phyloP scores from a whole-genome alignment of 2,888 invertebrate species.

The Ectemnius continuus region DNA sequence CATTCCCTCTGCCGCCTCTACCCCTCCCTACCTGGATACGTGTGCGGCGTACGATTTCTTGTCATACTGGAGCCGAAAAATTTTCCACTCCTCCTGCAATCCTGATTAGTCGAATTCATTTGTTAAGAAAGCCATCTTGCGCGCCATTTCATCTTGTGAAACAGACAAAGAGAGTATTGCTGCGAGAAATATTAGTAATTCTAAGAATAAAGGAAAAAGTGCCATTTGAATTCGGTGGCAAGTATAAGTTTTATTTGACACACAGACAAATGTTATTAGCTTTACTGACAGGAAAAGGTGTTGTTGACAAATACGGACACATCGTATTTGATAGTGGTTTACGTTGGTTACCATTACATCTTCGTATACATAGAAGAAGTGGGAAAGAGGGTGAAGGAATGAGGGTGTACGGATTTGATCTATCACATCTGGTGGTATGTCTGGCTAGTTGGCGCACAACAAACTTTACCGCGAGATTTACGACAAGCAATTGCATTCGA shows the following conservation, averaged over 20 bases:
- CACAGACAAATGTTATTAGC: too few relatives aligned
- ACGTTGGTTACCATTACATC: slow-evolving; percentile 32
- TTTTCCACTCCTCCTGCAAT: slow-evolving; percentile 32
- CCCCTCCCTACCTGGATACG: slow-evolving; percentile 48
- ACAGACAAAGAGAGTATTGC: too few relatives aligned
- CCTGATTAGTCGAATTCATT: too few relatives aligned
- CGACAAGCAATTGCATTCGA: slow-evolving; percentile 63
- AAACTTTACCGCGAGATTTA: slow-evolving; percentile 69
- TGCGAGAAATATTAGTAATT: too few relatives aligned
- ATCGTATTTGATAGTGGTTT: slow-evolving; percentile 10
- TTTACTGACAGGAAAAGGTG: neutral
- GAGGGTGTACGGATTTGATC: slow-evolving; percentile 47
- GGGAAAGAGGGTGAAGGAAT: too few relatives aligned
- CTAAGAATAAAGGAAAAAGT: too few relatives aligned
- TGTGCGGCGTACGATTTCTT: slow-evolving; percentile 34
- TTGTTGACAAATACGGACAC: neutral
- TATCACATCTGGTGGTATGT: slow-evolving; percentile 44
- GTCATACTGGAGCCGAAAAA: slow-evolving; percentile 45
- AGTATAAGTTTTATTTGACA: too few relatives aligned
- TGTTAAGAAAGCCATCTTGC: too few relatives aligned
- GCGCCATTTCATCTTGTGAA: too few relatives aligned
- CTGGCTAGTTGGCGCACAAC: slow-evolving; percentile 59
- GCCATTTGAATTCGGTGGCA: too few relatives aligned
- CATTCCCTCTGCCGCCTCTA: slow-evolving; percentile 47
- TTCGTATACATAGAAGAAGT: slow-evolving; percentile 1